phyloP scores from a whole-genome alignment of 2,797 vertebrate genomes.

The Buceros bicornis region DNA sequence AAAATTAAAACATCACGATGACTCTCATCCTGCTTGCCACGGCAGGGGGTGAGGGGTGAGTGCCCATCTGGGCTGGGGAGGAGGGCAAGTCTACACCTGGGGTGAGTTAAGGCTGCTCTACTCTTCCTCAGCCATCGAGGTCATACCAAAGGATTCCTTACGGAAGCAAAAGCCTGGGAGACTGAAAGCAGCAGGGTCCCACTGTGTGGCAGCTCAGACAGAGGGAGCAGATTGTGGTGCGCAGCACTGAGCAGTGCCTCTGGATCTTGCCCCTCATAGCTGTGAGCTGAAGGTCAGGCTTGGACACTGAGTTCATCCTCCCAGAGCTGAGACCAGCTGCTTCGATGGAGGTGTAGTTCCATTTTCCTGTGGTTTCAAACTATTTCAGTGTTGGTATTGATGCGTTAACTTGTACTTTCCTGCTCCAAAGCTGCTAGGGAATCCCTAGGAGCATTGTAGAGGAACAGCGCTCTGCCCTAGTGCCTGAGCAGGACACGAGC shows the following conservation, averaged over 20 bases:
- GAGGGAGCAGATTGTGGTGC: accelerated
- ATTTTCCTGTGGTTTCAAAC: background rate
- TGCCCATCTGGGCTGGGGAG: background rate
- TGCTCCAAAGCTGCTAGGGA: background rate
- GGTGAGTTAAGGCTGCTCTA: accelerated
- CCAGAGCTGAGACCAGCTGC: background rate
- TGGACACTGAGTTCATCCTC: accelerated
- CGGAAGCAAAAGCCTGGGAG: background rate
- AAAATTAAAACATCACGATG: background rate
- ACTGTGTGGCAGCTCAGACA: accelerated
- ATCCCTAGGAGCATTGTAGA: background rate
- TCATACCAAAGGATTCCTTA: accelerated
- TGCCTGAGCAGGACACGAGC: background rate
- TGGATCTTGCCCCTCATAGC: accelerated
- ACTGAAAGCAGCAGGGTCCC: background rate
- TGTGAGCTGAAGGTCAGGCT: background rate
- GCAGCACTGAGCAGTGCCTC: background rate
- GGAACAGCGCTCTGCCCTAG: background rate
- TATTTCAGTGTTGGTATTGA: background rate
- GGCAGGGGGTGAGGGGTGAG: accelerated
- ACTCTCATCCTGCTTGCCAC: accelerated
- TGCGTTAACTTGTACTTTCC: background rate
- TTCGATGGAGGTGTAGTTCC: background rate
- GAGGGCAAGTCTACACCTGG: background rate
- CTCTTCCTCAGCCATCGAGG: background rate